phyloP scores from a whole-genome alignment of 2,888 invertebrate species.

The Orthosia incerta region DNA sequence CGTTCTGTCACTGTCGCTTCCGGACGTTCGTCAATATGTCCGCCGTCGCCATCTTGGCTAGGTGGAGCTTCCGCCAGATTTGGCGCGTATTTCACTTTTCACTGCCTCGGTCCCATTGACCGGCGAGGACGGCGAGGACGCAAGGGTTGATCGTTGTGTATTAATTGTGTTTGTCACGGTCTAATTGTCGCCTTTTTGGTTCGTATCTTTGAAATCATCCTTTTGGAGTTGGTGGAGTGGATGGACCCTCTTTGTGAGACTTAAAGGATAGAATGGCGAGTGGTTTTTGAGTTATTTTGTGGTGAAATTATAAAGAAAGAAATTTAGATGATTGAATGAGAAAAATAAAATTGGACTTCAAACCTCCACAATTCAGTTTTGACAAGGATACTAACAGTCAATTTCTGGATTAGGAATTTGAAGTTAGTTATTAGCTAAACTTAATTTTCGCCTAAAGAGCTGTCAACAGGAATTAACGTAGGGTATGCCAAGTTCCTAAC shows the following conservation, averaged over 20 bases:
- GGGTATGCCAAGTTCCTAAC: too few relatives aligned
- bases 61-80: conserved; percentile 70
- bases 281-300: conserved; percentile 2
- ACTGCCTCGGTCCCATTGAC: conserved; percentile 69
- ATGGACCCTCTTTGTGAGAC: conserved; percentile 46
- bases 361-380: background rate
- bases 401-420: too few relatives aligned
- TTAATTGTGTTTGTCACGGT: conserved; percentile 69
- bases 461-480: too few relatives aligned
- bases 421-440: too few relatives aligned
- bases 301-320: background rate
- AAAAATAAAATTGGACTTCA: background rate
- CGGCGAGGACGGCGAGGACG: conserved; percentile 31
- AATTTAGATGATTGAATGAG: background rate
- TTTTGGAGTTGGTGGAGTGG: conserved; percentile 55
- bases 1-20: conserved; percentile 78
- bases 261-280: conserved; percentile 18
- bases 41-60: conserved; percentile 68
- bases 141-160: conserved; percentile 64
- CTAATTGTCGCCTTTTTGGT: conserved; percentile 65
- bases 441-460: too few relatives aligned
- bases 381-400: too few relatives aligned
- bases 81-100: conserved; percentile 70
- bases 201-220: conserved; percentile 60
- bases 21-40: conserved; percentile 76